These are phyloP conservation scores for Otus scops DNA, from an alignment of 2,797 vertebrate species.

Conservation along the genomic window DNA sequence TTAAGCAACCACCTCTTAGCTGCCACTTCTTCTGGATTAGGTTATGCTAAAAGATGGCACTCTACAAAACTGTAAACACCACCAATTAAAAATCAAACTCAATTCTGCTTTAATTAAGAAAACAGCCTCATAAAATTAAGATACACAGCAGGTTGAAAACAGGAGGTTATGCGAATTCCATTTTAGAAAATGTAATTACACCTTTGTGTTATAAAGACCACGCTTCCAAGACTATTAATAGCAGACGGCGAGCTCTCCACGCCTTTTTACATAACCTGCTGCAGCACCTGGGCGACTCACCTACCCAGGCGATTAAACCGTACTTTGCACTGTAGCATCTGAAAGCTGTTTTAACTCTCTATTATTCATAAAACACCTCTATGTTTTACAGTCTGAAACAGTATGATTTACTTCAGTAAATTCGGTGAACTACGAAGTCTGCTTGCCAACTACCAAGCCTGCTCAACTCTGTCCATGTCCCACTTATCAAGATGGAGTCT, in stretches of 20 bases:
- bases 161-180: accelerated
- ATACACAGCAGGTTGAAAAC: not conserved
- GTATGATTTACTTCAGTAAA: not conserved
- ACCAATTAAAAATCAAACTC: not conserved
- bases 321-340: not conserved
- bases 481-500: not conserved
- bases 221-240: not conserved
- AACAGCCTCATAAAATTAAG: not conserved
- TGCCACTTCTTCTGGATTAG: not conserved
- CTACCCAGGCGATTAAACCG: not conserved
- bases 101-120: not conserved
- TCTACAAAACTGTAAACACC: not conserved
- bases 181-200: not conserved
- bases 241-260: not conserved
- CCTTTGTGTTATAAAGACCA: not conserved
- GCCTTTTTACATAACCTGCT: not conserved
- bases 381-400: accelerated
- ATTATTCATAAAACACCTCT: not conserved
- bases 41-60: not conserved
- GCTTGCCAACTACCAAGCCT: not conserved
- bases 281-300: not conserved
- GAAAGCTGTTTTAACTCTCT: not conserved
- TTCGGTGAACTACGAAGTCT: accelerated
- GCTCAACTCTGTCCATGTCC: accelerated
- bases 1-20: not conserved